Conservation (phyloP, 2,888 invertebrate species). For the Synanthedon myopaeformis region DNA sequence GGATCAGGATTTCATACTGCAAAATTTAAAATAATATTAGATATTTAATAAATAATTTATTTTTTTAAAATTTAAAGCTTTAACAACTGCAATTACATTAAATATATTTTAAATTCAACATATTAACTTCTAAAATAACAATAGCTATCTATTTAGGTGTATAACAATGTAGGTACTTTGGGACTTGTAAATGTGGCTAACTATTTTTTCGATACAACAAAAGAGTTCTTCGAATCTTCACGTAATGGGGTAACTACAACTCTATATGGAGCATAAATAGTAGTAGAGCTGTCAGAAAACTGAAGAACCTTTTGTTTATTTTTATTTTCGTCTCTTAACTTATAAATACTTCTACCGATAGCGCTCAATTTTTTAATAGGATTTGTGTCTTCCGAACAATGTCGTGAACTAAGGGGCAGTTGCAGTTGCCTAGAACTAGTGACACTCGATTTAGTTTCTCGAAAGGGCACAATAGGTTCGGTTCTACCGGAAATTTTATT, state of each 20-base stretch:
- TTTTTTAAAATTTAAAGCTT: neutral
- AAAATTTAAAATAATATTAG: neutral
- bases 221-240: constrained; percentile 20
- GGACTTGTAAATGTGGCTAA: neutral
- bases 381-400: constrained; percentile 32
- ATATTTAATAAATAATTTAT: neutral
- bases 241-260: constrained; percentile 47
- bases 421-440: constrained; percentile 27
- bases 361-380: constrained; percentile 56
- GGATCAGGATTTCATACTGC: neutral
- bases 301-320: constrained; percentile 41
- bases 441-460: constrained; percentile 45
- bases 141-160: neutral
- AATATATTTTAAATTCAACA: neutral
- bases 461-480: constrained; percentile 29
- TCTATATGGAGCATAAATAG: constrained; percentile 51
- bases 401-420: constrained; percentile 32
- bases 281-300: constrained; percentile 53
- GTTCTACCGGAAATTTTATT: constrained; percentile 39
- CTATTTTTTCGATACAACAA: neutral
- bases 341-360: constrained; percentile 54
- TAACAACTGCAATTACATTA: neutral
- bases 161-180: neutral
- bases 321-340: constrained; percentile 42
- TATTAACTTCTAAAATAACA: neutral